phyloP scores from a whole-genome alignment of 2,888 invertebrate genomes.

The Hemicrepidius hirtus region DNA sequence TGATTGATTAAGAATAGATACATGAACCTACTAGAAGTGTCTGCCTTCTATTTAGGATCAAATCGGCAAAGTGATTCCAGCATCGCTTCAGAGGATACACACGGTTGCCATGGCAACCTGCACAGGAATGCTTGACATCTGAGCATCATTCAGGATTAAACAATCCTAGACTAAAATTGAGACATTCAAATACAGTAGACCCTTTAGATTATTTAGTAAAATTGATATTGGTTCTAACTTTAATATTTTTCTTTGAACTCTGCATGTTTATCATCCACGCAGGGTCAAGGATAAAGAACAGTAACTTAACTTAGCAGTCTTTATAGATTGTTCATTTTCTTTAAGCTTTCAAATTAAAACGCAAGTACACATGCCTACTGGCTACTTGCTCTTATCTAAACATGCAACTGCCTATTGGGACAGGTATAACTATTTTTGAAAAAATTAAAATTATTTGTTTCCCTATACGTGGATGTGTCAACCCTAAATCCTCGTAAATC shows the following conservation, averaged over 20 bases:
- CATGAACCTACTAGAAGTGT: slow-evolving; percentile 56
- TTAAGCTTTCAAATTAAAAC: too few relatives aligned
- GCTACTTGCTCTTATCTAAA: too few relatives aligned
- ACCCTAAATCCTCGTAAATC: too few relatives aligned
- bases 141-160: slow-evolving; percentile 65
- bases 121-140: slow-evolving; percentile 66
- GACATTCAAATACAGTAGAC: slow-evolving; percentile 20
- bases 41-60: slow-evolving; percentile 58
- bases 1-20: slow-evolving; percentile 39
- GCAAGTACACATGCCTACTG: too few relatives aligned
- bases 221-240: neutral
- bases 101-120: slow-evolving; percentile 67
- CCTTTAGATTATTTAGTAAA: neutral
- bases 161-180: slow-evolving; percentile 55
- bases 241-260: neutral
- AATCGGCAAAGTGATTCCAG: slow-evolving; percentile 66
- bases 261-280: too few relatives aligned
- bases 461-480: too few relatives aligned
- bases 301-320: too few relatives aligned
- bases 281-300: too few relatives aligned
- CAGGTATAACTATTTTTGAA: too few relatives aligned
- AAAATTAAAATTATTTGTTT: too few relatives aligned
- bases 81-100: slow-evolving; percentile 64
- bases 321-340: too few relatives aligned
- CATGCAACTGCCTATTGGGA: too few relatives aligned